A percentile compares a stretch with the other conserved stretches of the same genome.
phyloP scores from a whole-genome alignment of 30 jellyfish, hydroid and myxozoan genomes.

The Cassiopea andromeda region DNA sequence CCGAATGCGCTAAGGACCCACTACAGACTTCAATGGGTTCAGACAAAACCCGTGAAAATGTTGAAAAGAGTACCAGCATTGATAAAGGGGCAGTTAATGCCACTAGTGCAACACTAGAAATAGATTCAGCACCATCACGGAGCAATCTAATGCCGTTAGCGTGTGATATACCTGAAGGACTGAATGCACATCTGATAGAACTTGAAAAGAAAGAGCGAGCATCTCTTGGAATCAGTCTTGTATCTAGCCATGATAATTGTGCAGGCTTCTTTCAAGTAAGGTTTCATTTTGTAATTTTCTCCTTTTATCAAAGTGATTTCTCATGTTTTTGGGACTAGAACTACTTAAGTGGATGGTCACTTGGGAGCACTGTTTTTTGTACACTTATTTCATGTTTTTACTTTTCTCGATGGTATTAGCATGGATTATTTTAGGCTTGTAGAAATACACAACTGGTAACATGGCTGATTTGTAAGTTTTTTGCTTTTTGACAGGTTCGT shows the following conservation, averaged over 20 bases:
- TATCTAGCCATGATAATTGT: constrained; percentile 67
- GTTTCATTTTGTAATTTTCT: background rate
- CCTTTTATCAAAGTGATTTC: background rate
- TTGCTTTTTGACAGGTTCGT: constrained; percentile 66
- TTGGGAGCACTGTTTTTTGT: no score
- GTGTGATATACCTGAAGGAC: constrained; percentile 87
- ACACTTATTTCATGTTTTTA: no score
- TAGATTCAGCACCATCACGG: constrained; percentile 41
- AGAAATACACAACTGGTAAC: no score
- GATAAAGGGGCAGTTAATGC: constrained; percentile 42
- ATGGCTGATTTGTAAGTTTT: no score
- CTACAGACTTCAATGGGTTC: constrained; percentile 23
- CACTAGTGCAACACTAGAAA: constrained; percentile 13
- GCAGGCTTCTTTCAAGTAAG: constrained; percentile 89
- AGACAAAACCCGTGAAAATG: background rate
- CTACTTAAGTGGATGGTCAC: no score
- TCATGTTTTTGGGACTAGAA: background rate
- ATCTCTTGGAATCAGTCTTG: constrained; percentile 90
- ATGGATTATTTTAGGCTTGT: no score
- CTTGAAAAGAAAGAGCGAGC: constrained; percentile 62
- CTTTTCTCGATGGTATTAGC: no score
- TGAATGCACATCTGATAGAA: constrained; percentile 72
- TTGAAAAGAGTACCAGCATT: constrained; percentile 3
- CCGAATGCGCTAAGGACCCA: constrained; percentile 40
- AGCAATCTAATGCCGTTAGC: constrained; percentile 72